Percentiles rank a stretch among this genome's conserved stretches.
phyloP scores from a whole-genome alignment of 2,113 vertebrate genomes.

The Conger conger region DNA sequence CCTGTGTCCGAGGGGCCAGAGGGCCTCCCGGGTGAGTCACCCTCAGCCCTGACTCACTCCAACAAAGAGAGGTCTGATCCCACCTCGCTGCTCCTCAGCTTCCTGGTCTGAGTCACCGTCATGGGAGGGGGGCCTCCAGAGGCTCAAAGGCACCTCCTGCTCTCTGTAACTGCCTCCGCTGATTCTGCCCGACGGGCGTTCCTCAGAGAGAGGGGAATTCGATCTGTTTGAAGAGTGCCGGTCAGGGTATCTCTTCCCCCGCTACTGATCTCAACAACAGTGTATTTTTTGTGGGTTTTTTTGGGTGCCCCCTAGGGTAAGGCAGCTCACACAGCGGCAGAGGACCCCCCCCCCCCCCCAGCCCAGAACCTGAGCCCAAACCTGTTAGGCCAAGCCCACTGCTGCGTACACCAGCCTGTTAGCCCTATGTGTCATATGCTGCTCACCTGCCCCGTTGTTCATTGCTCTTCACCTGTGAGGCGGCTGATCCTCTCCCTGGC shows the following conservation, averaged over 20 bases:
- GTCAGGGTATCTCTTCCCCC: neutral
- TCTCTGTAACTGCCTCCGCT: neutral
- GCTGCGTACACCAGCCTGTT: neutral
- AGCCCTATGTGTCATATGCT: too few species aligned
- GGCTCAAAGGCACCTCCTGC: neutral
- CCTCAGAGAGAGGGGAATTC: neutral
- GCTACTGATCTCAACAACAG: neutral
- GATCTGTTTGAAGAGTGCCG: neutral
- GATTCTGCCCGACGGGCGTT: neutral
- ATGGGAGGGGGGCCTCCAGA: neutral
- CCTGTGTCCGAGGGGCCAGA: neutral
- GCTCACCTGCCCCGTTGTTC: too few species aligned
- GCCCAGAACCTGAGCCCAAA: neutral
- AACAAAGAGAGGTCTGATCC: neutral
- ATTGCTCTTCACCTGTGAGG: too few species aligned
- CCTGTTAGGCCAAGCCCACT: neutral
- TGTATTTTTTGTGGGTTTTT: neutral
- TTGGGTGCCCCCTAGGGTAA: neutral
- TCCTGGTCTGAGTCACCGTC: neutral
- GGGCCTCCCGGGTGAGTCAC: neutral
- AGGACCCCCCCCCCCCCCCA: neutral
- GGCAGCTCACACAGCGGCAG: neutral
- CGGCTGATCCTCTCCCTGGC: too few species aligned
- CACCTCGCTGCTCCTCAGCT: neutral
- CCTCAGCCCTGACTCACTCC: neutral